Percentiles rank a stretch among this genome's conserved stretches.
phyloP scores from a whole-genome alignment of 2,888 invertebrate species.

The Brachypalpus laphriformis region DNA sequence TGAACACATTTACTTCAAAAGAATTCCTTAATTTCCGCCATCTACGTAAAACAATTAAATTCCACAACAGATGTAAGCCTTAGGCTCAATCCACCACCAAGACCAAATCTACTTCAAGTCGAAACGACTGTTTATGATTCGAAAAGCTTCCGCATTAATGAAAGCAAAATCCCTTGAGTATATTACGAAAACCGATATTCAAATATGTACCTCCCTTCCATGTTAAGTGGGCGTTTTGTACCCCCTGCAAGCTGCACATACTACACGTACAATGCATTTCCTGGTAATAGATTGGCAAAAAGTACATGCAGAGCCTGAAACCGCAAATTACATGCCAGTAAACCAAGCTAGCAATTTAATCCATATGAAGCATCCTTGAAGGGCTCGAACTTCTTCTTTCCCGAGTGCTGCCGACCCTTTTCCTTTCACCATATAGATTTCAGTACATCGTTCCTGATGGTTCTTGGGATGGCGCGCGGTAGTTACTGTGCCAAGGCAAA shows the following conservation, averaged over 20 bases:
- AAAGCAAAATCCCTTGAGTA: constrained; percentile 41
- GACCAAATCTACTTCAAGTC: neutral
- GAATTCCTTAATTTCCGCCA: neutral
- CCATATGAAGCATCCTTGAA: constrained; percentile 56
- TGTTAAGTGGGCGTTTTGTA: constrained; percentile 24
- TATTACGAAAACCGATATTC: constrained; percentile 24
- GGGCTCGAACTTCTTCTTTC: constrained; percentile 29
- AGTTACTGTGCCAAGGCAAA: constrained; percentile 54
- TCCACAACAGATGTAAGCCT: neutral
- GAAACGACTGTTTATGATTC: neutral
- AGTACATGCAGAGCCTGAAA: constrained; percentile 32
- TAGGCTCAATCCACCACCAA: neutral
- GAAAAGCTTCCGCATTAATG: neutral
- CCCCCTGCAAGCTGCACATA: neutral
- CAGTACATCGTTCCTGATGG: constrained; percentile 18
- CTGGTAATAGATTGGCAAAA: constrained; percentile 56
- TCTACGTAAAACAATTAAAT: neutral
- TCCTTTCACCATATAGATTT: neutral
- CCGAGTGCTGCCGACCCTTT: neutral
- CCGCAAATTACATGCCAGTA: constrained; percentile 69
- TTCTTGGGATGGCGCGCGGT: neutral
- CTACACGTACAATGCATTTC: constrained; percentile 30
- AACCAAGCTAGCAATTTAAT: constrained; percentile 62
- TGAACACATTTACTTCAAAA: neutral
- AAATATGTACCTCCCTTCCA: neutral